Conservation (phyloP, 1,140 invertebrate genomes). For the Polypedilum pembai region DNA sequence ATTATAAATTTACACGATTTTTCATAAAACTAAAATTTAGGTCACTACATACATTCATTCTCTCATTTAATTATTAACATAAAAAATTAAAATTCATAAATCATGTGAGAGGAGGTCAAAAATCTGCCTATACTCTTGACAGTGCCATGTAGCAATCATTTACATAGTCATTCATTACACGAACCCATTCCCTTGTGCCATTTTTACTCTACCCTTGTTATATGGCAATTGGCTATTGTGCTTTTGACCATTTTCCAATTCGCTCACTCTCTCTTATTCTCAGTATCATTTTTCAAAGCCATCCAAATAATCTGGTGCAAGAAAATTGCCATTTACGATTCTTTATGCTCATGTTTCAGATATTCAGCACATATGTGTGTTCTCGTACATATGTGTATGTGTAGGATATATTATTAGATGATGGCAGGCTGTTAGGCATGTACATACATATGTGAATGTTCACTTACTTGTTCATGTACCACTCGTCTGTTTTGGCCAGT, state of each 20-base stretch:
- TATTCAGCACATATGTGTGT: no score
- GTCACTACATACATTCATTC: neutral
- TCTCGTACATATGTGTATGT: neutral
- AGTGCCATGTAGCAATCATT: neutral
- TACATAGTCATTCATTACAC: neutral
- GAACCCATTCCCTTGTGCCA: neutral
- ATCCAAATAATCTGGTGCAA: conserved; percentile 2
- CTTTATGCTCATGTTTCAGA: neutral
- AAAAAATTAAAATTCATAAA: conserved; percentile 17
- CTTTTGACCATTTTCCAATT: neutral
- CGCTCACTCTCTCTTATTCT: neutral
- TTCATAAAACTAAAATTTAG: no score
- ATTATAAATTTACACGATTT: no score
- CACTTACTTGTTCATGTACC: neutral
- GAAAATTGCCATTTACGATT: conserved; percentile 6
- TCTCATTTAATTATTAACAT: neutral
- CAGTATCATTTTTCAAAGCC: conserved; percentile 6
- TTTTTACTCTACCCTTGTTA: neutral
- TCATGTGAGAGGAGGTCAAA: neutral
- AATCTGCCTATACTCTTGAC: neutral
- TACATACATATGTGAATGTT: neutral
- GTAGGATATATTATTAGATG: neutral
- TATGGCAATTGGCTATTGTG: neutral
- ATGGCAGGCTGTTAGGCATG: neutral
- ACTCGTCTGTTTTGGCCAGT: neutral